Conservation (phyloP, 2,888 invertebrate species). For the Ophraella communa region DNA sequence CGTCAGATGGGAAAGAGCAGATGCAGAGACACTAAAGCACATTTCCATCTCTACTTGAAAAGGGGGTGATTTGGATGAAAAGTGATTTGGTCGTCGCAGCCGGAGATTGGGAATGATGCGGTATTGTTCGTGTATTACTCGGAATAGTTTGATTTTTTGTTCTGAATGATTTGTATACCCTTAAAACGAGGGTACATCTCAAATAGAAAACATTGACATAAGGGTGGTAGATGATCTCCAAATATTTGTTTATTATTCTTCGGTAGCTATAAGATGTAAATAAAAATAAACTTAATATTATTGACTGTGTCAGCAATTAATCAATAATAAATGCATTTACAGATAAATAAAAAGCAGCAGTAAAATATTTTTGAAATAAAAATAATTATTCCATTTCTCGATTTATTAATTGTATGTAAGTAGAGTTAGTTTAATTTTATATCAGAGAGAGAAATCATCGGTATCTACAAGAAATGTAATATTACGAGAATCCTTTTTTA, state of each 20-base stretch:
- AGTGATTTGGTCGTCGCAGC: conserved; percentile 37
- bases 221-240: background rate
- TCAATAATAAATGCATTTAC: too few species aligned
- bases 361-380: too few species aligned
- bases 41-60: conserved; percentile 17
- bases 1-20: too few species aligned
- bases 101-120: conserved; percentile 33
- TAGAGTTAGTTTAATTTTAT: too few species aligned
- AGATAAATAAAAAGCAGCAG: too few species aligned
- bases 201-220: background rate
- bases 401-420: too few species aligned
- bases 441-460: too few species aligned
- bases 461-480: too few species aligned
- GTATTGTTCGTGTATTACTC: conserved; percentile 30
- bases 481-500: too few species aligned
- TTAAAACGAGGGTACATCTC: background rate
- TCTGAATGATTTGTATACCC: conserved; percentile 5
- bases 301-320: too few species aligned
- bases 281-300: background rate
- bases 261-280: background rate
- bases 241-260: background rate
- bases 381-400: too few species aligned
- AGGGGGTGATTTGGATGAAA: conserved; percentile 39
- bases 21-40: background rate
- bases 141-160: conserved; percentile 21